A percentile compares a stretch with the other conserved stretches of the same genome.
phyloP scores from a whole-genome alignment of 2,113 vertebrate genomes.

The Cochlearius cochlearius region DNA sequence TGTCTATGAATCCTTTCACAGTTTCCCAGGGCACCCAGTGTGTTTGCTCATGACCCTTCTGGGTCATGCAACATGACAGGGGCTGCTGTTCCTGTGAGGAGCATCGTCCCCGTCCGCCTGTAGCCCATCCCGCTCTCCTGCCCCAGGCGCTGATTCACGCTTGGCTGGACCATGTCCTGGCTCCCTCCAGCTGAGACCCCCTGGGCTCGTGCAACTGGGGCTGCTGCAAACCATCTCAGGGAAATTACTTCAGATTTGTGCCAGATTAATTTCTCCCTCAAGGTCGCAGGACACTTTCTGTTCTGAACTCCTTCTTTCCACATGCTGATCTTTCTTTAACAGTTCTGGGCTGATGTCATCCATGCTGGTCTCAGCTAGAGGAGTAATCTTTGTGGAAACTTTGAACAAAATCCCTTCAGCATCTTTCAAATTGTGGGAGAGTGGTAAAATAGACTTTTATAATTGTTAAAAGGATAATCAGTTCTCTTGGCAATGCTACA shows the following conservation, averaged over 20 bases:
- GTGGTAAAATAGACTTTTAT: background rate
- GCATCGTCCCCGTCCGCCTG: fast-evolving
- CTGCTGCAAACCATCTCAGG: background rate
- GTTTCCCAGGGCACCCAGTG: background rate
- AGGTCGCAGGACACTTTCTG: background rate
- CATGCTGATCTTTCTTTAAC: background rate
- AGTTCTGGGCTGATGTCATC: constrained; percentile 19
- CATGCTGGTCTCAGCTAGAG: background rate
- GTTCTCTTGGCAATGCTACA: background rate
- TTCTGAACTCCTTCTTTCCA: constrained; percentile 8
- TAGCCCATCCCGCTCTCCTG: background rate
- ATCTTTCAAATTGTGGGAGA: background rate
- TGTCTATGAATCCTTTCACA: background rate
- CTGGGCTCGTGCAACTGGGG: background rate
- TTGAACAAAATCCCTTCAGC: constrained; percentile 1
- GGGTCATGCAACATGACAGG: too few species aligned
- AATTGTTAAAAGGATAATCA: background rate
- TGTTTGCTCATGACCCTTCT: background rate
- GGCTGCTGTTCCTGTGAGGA: background rate
- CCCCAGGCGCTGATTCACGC: background rate
- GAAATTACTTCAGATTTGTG: background rate
- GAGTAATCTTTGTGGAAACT: constrained; percentile 29
- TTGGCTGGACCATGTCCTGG: background rate
- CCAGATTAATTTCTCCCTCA: background rate
- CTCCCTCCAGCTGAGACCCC: background rate